Conservation (phyloP, 2,113 vertebrate species). For the Rhea pennata region DNA sequence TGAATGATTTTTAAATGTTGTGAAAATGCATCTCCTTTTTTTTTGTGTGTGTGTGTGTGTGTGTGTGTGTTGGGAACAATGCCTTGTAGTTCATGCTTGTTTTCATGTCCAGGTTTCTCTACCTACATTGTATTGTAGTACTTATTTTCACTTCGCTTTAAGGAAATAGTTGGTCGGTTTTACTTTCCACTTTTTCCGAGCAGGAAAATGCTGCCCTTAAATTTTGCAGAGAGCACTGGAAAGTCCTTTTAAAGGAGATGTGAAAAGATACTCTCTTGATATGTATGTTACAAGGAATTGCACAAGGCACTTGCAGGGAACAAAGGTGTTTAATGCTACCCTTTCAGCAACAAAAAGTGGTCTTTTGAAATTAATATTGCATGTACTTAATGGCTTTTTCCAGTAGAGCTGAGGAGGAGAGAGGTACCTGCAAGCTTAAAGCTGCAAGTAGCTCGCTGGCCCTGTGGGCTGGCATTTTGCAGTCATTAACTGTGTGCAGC, state of each 20-base stretch:
- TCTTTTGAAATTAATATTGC: neutral
- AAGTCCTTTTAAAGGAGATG: constrained; percentile 37
- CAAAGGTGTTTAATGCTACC: neutral
- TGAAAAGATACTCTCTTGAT: neutral
- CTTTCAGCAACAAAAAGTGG: neutral
- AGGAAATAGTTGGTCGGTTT: neutral
- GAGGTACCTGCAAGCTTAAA: neutral
- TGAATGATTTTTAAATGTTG: neutral
- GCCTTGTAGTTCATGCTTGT: neutral
- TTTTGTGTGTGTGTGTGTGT: no score
- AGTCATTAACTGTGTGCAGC: neutral
- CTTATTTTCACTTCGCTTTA: constrained; percentile 12
- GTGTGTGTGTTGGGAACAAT: neutral
- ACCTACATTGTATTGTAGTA: neutral
- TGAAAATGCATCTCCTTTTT: neutral
- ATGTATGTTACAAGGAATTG: neutral
- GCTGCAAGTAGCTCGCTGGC: neutral
- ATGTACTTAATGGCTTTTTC: neutral
- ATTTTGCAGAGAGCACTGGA: neutral
- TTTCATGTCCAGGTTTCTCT: neutral
- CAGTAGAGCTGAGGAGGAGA: neutral
- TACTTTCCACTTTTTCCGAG: neutral
- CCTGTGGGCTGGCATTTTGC: neutral
- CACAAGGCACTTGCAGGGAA: neutral
- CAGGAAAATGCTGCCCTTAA: neutral